A percentile compares a stretch with the other conserved stretches of the same genome.
Evolutionary conservation across 2,888 invertebrate species (phyloP).

Genomic region (Morpho helenor): DNA sequence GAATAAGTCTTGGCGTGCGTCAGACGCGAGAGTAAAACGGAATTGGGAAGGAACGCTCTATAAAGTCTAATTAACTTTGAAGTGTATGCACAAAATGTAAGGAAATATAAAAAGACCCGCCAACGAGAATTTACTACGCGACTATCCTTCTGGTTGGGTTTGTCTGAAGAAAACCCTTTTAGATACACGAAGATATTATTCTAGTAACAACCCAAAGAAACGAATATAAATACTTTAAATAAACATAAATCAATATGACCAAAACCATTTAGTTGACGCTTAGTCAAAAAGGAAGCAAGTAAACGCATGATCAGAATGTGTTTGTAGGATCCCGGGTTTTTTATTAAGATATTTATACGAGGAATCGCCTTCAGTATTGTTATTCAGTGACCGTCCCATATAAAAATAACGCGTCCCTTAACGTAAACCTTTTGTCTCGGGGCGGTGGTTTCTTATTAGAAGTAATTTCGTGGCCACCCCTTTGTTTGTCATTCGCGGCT

Average conservation of each 20-base stretch:
- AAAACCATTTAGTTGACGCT: constrained; percentile 52
- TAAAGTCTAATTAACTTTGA: constrained; percentile 78
- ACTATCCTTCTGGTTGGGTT: constrained; percentile 22
- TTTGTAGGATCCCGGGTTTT: constrained; percentile 61
- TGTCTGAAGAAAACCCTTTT: neutral
- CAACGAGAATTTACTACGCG: constrained; percentile 50
- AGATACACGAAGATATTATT: neutral
- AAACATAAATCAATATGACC: constrained; percentile 59
- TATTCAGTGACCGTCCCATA: constrained; percentile 68
- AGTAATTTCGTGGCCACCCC: constrained; percentile 58
- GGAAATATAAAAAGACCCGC: constrained; percentile 66
- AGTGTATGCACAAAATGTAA: constrained; percentile 73
- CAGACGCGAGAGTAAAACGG: constrained; percentile 68
- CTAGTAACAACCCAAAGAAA: constrained; percentile 26
- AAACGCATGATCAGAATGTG: constrained; percentile 70
- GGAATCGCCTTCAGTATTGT: constrained; percentile 56
- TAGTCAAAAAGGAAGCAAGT: constrained; percentile 57
- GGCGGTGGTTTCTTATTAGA: constrained; percentile 56
- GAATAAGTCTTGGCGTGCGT: constrained; percentile 74
- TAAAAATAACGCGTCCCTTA: constrained; percentile 74
- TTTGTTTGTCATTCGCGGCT: constrained; percentile 68
- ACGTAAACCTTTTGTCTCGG: constrained; percentile 66
- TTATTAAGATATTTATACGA: constrained; percentile 74
- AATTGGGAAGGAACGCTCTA: constrained; percentile 78
- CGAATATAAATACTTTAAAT: constrained; percentile 54